Percentiles rank a stretch among this genome's conserved stretches.
Conservation (phyloP, 1,140 invertebrate genomes). For the Euborellia annulipes region DNA sequence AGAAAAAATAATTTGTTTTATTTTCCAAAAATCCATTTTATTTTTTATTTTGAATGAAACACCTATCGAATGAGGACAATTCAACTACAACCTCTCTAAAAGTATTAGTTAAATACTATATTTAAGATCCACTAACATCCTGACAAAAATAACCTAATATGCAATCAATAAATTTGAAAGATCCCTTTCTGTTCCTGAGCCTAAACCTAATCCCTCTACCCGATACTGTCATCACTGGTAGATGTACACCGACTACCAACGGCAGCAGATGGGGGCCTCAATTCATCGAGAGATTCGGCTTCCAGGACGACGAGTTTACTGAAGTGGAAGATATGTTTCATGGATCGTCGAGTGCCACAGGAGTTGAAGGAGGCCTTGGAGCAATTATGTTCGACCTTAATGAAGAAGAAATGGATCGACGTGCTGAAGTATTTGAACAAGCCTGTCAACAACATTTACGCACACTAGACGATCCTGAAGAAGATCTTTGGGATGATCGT, state of each 20-base stretch:
- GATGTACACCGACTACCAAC: conserved; percentile 42
- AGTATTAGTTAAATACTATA: not conserved
- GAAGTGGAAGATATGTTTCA: conserved; percentile 42
- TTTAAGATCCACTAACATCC: not conserved
- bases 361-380: conserved; percentile 32
- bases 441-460: conserved; percentile 31
- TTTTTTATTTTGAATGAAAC: too few relatives aligned
- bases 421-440: conserved; percentile 36
- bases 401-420: conserved; percentile 30
- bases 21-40: too few relatives aligned
- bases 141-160: not conserved
- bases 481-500: conserved; percentile 34
- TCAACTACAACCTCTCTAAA: not conserved
- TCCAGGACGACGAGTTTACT: conserved; percentile 47
- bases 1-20: too few relatives aligned
- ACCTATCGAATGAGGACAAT: not conserved
- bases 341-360: conserved; percentile 27
- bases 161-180: not conserved
- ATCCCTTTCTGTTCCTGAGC: conserved; percentile 3
- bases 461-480: conserved; percentile 33
- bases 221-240: conserved; percentile 19
- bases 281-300: conserved; percentile 46
- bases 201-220: conserved; percentile 1
- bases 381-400: conserved; percentile 34
- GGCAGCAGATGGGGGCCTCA: conserved; percentile 41